Evolutionary conservation across 2,888 invertebrate species (phyloP).

Genomic region (Tineola bisselliella): DNA sequence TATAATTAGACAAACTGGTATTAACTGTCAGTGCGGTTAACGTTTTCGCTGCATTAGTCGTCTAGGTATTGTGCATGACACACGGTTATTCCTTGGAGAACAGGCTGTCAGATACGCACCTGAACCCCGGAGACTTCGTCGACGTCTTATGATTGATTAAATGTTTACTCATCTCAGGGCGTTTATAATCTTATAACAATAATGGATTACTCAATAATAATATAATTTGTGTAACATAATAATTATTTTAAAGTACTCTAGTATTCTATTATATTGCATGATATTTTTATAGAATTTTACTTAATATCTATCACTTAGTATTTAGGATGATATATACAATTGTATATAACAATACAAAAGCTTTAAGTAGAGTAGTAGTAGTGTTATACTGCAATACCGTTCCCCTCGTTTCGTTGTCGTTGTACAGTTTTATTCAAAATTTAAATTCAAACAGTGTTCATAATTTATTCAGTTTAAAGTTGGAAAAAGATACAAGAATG

Average conservation of each 20-base stretch:
- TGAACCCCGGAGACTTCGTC: background rate
- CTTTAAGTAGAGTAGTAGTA: background rate
- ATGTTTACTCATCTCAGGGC: background rate
- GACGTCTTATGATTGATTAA: conserved; percentile 1
- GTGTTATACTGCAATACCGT: background rate
- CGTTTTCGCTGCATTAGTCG: background rate
- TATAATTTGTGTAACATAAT: background rate
- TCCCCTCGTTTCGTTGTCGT: background rate
- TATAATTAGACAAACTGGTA: too few species aligned
- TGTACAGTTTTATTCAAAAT: background rate
- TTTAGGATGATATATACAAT: too few species aligned
- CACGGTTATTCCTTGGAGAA: background rate
- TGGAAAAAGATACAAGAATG: background rate
- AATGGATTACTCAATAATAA: background rate
- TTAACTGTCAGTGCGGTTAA: background rate
- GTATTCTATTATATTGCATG: too few species aligned
- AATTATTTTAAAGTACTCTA: too few species aligned
- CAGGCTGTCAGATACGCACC: background rate
- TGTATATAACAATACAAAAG: too few species aligned
- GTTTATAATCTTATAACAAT: background rate
- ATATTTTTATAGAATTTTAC: too few species aligned
- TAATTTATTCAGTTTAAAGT: conserved; percentile 5
- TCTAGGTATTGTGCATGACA: background rate
- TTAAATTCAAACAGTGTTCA: conserved; percentile 1
- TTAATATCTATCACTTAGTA: too few species aligned